Conservation (phyloP, 2,113 vertebrate species). For the Marmota flaviventris region DNA sequence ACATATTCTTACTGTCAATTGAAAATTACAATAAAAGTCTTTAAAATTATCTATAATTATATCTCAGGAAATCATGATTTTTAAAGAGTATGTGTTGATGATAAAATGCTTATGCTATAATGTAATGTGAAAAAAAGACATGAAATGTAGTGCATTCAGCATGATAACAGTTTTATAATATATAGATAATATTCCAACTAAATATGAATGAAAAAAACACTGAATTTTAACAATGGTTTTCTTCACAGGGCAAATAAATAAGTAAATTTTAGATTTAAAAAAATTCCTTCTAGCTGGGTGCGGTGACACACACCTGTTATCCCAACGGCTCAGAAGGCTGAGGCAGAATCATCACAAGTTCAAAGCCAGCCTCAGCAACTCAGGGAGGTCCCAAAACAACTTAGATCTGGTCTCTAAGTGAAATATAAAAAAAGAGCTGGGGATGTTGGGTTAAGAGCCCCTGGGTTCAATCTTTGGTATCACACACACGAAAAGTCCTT, state of each 20-base stretch:
- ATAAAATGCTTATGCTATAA: conserved; percentile 1
- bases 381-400: no score
- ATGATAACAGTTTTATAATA: not conserved
- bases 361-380: no score
- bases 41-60: not conserved
- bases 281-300: not conserved
- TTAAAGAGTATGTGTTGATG: not conserved
- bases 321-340: no score
- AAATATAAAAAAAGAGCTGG: no score
- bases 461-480: no score
- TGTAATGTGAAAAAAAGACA: not conserved
- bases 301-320: no score
- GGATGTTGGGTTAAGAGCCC: no score
- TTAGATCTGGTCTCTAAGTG: no score
- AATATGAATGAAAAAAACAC: not conserved
- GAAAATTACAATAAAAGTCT: not conserved
- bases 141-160: not conserved
- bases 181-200: not conserved
- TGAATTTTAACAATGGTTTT: not conserved
- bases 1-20: not conserved
- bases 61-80: not conserved
- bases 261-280: conserved; percentile 1
- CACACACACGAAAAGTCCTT: no score
- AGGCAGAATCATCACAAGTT: no score
- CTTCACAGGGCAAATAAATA: not conserved